These are phyloP conservation scores for Resseliella maxima DNA, from an alignment of 2,888 invertebrate species.

Conservation along the genomic window DNA sequence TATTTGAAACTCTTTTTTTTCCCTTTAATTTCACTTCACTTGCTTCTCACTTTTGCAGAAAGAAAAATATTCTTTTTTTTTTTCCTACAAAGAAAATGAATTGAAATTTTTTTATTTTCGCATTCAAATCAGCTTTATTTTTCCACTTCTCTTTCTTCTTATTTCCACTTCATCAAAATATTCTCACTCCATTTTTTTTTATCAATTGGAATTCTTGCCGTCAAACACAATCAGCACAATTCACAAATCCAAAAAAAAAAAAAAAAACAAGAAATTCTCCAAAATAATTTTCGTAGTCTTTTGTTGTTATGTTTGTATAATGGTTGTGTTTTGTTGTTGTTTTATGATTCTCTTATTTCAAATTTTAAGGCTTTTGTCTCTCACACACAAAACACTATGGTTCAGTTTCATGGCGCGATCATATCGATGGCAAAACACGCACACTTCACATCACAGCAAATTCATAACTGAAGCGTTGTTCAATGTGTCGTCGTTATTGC, in stretches of 20 bases:
- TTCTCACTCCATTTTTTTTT: constrained; percentile 46
- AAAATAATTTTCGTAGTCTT: constrained; percentile 41
- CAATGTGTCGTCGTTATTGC: constrained; percentile 42
- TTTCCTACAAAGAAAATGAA: neutral
- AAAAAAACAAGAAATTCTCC: no score
- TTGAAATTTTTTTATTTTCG: neutral
- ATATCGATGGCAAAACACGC: constrained; percentile 20
- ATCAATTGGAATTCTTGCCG: constrained; percentile 52
- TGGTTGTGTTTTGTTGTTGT: neutral
- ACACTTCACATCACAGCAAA: constrained; percentile 55
- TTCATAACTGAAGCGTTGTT: constrained; percentile 51
- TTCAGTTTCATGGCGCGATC: constrained; percentile 46
- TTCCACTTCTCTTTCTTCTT: neutral
- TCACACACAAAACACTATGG: constrained; percentile 42
- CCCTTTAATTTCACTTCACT: neutral
- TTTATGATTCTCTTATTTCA: neutral
- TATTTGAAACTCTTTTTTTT: neutral
- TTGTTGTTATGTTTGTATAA: constrained; percentile 6
- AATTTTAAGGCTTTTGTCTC: neutral
- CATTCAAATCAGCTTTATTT: neutral
- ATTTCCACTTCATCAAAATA: neutral
- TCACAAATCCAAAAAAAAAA: neutral
- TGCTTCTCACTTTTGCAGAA: constrained; percentile 34
- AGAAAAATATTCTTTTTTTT: neutral
- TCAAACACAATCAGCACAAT: constrained; percentile 45